Percentiles rank a stretch among this genome's conserved stretches.
Conservation (phyloP, 2,888 invertebrate species). For the Nymphalis polychloros region DNA sequence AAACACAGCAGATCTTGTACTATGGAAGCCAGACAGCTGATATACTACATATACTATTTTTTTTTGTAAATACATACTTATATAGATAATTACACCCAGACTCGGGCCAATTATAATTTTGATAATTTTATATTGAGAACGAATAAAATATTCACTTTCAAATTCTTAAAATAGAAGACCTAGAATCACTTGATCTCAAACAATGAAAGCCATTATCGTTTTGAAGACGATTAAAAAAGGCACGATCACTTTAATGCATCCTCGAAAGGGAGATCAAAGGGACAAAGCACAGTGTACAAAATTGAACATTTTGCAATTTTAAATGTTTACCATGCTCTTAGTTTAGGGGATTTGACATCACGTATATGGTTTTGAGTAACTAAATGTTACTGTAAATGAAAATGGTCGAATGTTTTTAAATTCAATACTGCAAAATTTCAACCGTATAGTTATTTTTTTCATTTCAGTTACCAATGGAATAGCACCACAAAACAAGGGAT, state of each 20-base stretch:
- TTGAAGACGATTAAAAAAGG: conserved; percentile 23
- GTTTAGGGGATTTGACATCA: neutral
- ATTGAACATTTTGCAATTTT: conserved; percentile 16
- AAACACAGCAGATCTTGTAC: too few relatives aligned
- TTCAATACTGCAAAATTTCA: too few relatives aligned
- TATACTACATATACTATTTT: too few relatives aligned
- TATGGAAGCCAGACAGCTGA: too few relatives aligned
- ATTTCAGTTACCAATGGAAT: too few relatives aligned
- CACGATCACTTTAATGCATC: conserved; percentile 21
- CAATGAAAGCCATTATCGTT: conserved; percentile 18
- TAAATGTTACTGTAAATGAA: too few relatives aligned
- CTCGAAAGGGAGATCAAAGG: conserved; percentile 22
- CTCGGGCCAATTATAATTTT: too few relatives aligned
- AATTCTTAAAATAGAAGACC: neutral
- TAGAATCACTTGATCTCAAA: conserved; percentile 5
- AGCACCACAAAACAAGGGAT: too few relatives aligned
- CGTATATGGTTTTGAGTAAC: neutral
- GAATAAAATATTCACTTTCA: neutral
- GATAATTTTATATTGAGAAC: neutral
- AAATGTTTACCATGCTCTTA: conserved; percentile 1
- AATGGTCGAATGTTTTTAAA: too few relatives aligned
- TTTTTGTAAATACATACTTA: too few relatives aligned
- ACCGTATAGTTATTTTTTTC: too few relatives aligned
- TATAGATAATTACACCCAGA: too few relatives aligned
- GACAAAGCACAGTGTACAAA: conserved; percentile 22